A percentile compares a stretch with the other conserved stretches of the same genome.
phyloP scores from a whole-genome alignment of 2,113 vertebrate genomes.

The Apus apus region DNA sequence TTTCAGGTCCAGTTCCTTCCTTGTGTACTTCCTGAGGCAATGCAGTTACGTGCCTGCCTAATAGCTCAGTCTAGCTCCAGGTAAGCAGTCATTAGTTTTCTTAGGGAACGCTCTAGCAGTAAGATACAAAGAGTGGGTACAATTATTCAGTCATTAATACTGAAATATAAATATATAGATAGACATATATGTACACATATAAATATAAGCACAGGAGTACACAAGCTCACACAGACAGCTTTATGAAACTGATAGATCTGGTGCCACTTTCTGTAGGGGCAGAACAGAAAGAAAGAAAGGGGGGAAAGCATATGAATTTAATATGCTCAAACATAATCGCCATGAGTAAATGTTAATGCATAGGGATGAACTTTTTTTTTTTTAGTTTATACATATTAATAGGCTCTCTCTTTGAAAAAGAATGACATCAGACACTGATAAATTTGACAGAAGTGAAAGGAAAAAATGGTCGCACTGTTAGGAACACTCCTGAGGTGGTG shows the following conservation, averaged over 20 bases:
- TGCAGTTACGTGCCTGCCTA: background rate
- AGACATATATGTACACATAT: background rate
- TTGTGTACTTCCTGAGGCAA: background rate
- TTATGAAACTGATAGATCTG: constrained; percentile 19
- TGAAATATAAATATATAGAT: rapidly evolving
- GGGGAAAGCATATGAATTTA: background rate
- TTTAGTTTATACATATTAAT: constrained; percentile 76
- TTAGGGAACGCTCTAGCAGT: constrained; percentile 9
- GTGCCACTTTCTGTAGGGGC: background rate
- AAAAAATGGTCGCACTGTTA: constrained; percentile 71
- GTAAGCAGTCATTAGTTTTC: constrained; percentile 39
- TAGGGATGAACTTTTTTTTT: constrained; percentile 59
- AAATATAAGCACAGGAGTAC: background rate
- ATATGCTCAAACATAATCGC: constrained; percentile 41
- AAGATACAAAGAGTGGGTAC: constrained; percentile 1
- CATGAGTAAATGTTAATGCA: constrained; percentile 75
- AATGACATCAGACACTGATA: constrained; percentile 76
- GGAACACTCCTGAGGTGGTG: constrained; percentile 75
- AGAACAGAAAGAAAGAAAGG: background rate
- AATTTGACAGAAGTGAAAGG: constrained; percentile 76
- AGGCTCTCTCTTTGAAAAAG: constrained; percentile 66
- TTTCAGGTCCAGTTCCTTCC: background rate
- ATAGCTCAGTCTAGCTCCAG: background rate
- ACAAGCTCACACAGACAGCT: background rate
- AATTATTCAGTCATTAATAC: constrained; percentile 46